Conservation (phyloP, 2,113 vertebrate genomes). For the Percopsis transmontana region DNA sequence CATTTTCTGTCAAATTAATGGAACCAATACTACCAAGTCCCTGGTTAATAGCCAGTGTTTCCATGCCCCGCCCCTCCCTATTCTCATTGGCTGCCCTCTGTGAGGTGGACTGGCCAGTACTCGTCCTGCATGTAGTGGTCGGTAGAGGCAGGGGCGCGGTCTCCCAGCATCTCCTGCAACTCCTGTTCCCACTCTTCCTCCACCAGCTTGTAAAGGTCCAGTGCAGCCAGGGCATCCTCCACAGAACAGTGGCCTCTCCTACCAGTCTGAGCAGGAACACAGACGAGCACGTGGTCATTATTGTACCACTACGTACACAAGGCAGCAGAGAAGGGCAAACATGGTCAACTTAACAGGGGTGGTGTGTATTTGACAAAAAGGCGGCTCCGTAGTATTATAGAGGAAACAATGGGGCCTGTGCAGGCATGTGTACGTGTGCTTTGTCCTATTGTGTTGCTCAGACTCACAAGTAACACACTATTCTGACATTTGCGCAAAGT, state of each 20-base stretch:
- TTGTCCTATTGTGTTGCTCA: no score
- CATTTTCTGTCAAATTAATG: neutral
- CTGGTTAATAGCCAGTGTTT: neutral
- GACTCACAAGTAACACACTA: no score
- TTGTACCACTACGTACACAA: neutral
- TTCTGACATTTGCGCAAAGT: no score
- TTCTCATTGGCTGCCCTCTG: constrained; percentile 57
- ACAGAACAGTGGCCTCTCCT: constrained; percentile 88
- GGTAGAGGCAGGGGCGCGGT: constrained; percentile 62
- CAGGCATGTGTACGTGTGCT: no score
- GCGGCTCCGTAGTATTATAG: no score
- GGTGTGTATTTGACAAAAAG: neutral
- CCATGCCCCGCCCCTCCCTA: neutral
- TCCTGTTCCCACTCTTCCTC: constrained; percentile 85
- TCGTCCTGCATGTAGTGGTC: constrained; percentile 89
- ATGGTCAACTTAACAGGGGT: neutral
- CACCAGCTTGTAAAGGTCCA: constrained; percentile 94
- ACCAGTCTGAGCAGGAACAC: constrained; percentile 72
- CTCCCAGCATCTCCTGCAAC: constrained; percentile 43
- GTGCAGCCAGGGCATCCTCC: constrained; percentile 86
- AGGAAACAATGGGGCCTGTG: no score
- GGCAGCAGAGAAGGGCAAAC: neutral
- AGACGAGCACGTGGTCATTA: neutral
- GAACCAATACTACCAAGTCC: neutral
- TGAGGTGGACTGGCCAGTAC: constrained; percentile 87